Base-by-base conservation (phyloP, 2,888 invertebrate species). In the Trissoscelio sp. region DNA sequence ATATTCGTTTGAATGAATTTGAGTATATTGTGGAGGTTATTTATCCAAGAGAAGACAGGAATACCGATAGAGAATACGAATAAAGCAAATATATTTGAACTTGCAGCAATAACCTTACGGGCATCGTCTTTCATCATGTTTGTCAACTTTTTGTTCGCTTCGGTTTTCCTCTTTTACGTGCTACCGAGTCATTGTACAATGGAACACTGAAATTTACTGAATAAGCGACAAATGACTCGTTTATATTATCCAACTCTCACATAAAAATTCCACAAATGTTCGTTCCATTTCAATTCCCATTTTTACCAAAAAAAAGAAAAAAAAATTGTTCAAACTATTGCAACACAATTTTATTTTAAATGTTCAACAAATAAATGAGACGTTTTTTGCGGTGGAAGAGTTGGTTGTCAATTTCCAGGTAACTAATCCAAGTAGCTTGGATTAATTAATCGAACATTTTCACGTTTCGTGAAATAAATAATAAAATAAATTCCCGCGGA, bases 11-110 rank as follows among this genome's bases (percentile, higher is more conserved):
- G 18, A 24, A 22, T 14, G 18, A 51, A 18, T 24, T 28, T 51
- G 51, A 28, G 51, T 51, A 51, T 7, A 28, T 51, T 51, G 51
- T n/a, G 48, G n/a, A 24, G 2, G 48, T 22, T 24, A 48, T 48
- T 48, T 48, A 6, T 22, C 48, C 5, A 22, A 24, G 12, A 22
- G 22, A 48, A 44, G 58, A 58, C 58, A 42, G 11, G 28, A 31
- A 46, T 34, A 31, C 12, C 31, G 34, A 62, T 18, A 18, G 14
- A 31, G 5, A 48, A 64, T 64, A 64, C 64, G 11, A 22, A 37
- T 34, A 64, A 64, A 37, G 66, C 51, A 24, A 66, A 66, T 51
- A 51, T 66, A 48, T 66, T 51, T 66, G 39, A 51, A 51, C 51
- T 39, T 37, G 28, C 64, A 20, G 64, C 64, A 64, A 64, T 48